Evolutionary conservation across 1,140 invertebrate genomes (phyloP).

Genomic region (Anadara kagoshimensis): DNA sequence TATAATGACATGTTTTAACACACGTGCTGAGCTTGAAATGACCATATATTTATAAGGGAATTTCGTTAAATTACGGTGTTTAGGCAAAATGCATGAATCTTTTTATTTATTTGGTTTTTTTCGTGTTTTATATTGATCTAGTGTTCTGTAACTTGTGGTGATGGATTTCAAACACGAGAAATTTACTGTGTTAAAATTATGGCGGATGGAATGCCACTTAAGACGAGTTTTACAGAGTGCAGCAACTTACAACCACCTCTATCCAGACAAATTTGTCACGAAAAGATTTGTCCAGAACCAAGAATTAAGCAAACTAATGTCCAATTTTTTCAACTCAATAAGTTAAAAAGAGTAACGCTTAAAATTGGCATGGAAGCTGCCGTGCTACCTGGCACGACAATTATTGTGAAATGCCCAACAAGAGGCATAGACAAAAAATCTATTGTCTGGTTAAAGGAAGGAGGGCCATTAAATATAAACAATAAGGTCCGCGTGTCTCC

Average conservation of each 20-base stretch:
- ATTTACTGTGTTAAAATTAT: slow-evolving; percentile 87
- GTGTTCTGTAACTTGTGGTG: slow-evolving; percentile 82
- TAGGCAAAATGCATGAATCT: too few relatives aligned
- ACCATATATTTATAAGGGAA: too few relatives aligned
- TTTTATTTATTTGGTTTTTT: background rate
- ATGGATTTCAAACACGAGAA: slow-evolving; percentile 78
- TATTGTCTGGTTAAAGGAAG: slow-evolving; percentile 55
- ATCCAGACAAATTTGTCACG: slow-evolving; percentile 41
- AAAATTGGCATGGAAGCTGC: slow-evolving; percentile 50
- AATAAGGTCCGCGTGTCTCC: slow-evolving; percentile 39
- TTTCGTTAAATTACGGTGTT: too few relatives aligned
- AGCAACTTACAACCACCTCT: slow-evolving; percentile 35
- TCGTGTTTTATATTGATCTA: slow-evolving; percentile 60
- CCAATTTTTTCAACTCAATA: slow-evolving; percentile 59
- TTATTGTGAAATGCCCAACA: slow-evolving; percentile 54
- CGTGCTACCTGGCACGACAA: slow-evolving; percentile 54
- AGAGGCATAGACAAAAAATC: slow-evolving; percentile 42
- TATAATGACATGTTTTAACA: too few relatives aligned
- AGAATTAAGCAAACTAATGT: slow-evolving; percentile 45
- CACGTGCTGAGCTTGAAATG: too few relatives aligned
- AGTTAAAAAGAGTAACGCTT: slow-evolving; percentile 50
- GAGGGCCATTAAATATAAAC: slow-evolving; percentile 32
- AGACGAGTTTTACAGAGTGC: slow-evolving; percentile 46
- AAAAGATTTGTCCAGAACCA: slow-evolving; percentile 42
- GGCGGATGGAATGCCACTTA: slow-evolving; percentile 35